Conservation (phyloP, 1,140 invertebrate species). For the Leptinotarsa defecta region DNA sequence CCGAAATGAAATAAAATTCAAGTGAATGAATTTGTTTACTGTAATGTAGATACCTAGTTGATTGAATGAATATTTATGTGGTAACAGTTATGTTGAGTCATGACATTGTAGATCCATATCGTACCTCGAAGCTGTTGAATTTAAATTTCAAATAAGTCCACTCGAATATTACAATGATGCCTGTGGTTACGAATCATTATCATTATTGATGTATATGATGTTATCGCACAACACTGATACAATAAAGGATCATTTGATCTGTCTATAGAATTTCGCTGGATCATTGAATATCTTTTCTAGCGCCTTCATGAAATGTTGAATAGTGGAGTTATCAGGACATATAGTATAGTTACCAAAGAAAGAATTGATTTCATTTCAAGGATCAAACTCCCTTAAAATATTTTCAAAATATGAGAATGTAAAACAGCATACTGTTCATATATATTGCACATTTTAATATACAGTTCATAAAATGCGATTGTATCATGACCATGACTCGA, state of each 20-base stretch:
- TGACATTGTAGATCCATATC: conserved; percentile 41
- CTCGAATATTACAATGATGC: conserved; percentile 31
- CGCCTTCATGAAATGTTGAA: no score
- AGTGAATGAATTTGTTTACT: conserved; percentile 38
- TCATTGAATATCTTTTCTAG: no score
- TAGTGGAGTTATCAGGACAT: no score
- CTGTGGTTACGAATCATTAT: conserved; percentile 32
- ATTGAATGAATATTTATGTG: conserved; percentile 38
- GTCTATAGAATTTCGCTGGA: neutral
- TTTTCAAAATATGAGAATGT: no score
- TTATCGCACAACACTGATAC: conserved; percentile 26
- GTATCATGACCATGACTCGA: no score
- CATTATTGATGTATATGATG: conserved; percentile 33
- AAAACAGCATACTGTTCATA: no score
- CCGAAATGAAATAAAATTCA: conserved; percentile 25
- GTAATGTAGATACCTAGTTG: conserved; percentile 34
- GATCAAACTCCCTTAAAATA: no score
- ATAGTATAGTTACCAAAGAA: no score
- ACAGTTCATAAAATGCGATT: no score
- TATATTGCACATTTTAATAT: no score
- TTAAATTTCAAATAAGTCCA: conserved; percentile 36
- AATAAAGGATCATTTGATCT: conserved; percentile 25
- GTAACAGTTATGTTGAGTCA: conserved; percentile 34
- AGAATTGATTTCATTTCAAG: no score
- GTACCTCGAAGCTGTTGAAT: conserved; percentile 39